Evolutionary conservation across 2,113 vertebrate species (phyloP).

Genomic region (Phasianus colchicus): DNA sequence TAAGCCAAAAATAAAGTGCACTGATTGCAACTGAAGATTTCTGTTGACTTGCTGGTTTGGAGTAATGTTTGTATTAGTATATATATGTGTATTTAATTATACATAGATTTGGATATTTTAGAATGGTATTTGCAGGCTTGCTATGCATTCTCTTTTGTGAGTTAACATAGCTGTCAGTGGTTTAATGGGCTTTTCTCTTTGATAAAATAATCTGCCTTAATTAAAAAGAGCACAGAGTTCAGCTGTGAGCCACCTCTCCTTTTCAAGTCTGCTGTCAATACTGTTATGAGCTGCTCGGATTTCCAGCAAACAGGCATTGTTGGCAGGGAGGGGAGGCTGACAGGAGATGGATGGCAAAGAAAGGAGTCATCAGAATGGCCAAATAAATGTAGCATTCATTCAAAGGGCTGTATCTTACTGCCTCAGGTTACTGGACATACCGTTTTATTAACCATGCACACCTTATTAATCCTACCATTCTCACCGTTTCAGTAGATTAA

Average conservation of each 20-base stretch:
- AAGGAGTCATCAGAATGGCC: not conserved
- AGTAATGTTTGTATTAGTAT: not conserved
- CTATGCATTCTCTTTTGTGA: not conserved
- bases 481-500: not conserved
- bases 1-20: not conserved
- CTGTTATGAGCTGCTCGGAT: not conserved
- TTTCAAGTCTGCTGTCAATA: not conserved
- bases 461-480: not conserved
- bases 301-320: not conserved
- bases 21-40: not conserved
- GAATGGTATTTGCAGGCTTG: not conserved
- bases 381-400: rapidly evolving
- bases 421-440: not conserved
- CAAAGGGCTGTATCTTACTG: not conserved
- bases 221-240: not conserved
- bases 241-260: not conserved
- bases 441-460: not conserved
- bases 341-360: not conserved
- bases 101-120: not conserved
- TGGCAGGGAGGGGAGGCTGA: not conserved
- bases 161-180: not conserved
- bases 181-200: not conserved
- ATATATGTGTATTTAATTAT: not conserved
- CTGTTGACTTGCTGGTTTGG: not conserved
- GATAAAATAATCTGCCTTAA: not conserved